These are phyloP conservation scores for Drosophila ananassae DNA, from an alignment of 1,140 invertebrate genomes.

Conservation along the genomic window DNA sequence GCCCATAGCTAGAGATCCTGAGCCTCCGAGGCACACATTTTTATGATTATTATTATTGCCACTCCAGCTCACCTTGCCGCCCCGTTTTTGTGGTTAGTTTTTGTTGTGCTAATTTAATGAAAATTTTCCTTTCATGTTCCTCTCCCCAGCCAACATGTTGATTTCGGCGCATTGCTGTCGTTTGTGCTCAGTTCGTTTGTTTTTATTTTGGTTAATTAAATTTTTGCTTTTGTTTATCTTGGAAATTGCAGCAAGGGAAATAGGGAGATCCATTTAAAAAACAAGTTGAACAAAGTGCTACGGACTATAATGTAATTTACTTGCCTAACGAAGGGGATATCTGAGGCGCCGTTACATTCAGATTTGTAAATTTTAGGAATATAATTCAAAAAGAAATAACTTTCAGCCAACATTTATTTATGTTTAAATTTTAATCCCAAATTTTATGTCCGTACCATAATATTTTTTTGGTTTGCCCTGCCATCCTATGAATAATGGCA, in stretches of 20 bases:
- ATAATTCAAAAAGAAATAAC: not conserved
- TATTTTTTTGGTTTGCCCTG: not conserved
- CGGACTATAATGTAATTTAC: not conserved
- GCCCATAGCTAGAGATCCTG: constrained; percentile 16
- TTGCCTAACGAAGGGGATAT: constrained; percentile 5
- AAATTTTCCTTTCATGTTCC: constrained; percentile 56
- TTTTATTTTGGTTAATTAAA: constrained; percentile 49
- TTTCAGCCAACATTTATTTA: too few relatives aligned
- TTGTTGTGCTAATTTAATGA: constrained; percentile 71
- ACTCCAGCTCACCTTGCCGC: constrained; percentile 29
- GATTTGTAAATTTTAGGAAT: not conserved
- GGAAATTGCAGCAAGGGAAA: constrained; percentile 26
- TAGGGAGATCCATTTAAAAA: constrained; percentile 13
- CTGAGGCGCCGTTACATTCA: too few relatives aligned
- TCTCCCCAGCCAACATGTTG: constrained; percentile 9
- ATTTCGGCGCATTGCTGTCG: constrained; percentile 14
- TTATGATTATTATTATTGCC: constrained; percentile 65
- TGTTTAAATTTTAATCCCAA: not conserved
- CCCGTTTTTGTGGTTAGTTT: constrained; percentile 57
- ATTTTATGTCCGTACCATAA: not conserved
- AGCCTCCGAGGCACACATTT: constrained; percentile 39
- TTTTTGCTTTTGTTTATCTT: constrained; percentile 41
- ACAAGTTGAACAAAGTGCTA: not conserved
- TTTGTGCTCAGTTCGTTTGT: constrained; percentile 22
- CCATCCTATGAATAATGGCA: not conserved